phyloP scores from a whole-genome alignment of 2,888 invertebrate species.

The Ecliptopera silaceata region DNA sequence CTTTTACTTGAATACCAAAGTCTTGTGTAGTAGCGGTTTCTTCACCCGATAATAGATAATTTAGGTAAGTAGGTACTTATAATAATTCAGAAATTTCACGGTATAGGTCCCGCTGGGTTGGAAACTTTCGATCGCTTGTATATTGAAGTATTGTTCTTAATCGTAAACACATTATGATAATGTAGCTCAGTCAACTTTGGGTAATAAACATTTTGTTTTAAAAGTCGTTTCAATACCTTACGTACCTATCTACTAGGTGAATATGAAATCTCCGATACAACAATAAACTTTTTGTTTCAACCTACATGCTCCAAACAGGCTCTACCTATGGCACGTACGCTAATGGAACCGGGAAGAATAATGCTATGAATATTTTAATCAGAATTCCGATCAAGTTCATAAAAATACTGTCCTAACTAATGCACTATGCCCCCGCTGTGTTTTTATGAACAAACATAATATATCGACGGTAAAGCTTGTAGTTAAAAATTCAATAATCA shows the following conservation, averaged over 20 bases:
- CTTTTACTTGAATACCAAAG: neutral
- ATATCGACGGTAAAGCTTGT: constrained; percentile 62
- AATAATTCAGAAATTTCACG: neutral
- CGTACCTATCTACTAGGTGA: constrained; percentile 18
- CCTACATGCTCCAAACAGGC: constrained; percentile 39
- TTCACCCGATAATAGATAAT: neutral
- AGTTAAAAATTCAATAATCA: constrained; percentile 57
- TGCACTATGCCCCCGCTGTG: constrained; percentile 69
- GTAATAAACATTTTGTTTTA: constrained; percentile 24
- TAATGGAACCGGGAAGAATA: constrained; percentile 68
- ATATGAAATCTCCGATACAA: constrained; percentile 38
- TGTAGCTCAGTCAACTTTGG: neutral
- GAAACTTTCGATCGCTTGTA: neutral
- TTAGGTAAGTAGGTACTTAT: neutral
- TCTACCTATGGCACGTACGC: constrained; percentile 36
- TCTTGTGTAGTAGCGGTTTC: neutral
- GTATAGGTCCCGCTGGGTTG: neutral
- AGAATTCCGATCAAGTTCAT: constrained; percentile 75
- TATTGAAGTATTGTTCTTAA: neutral
- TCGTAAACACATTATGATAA: neutral
- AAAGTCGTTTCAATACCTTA: constrained; percentile 28
- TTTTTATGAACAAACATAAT: constrained; percentile 76
- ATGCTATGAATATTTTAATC: constrained; percentile 75
- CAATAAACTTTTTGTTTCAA: constrained; percentile 50
- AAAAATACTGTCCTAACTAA: constrained; percentile 77